Base-by-base conservation (phyloP, 2,113 vertebrate species). In the Sterrhoptilus dennistouni region DNA sequence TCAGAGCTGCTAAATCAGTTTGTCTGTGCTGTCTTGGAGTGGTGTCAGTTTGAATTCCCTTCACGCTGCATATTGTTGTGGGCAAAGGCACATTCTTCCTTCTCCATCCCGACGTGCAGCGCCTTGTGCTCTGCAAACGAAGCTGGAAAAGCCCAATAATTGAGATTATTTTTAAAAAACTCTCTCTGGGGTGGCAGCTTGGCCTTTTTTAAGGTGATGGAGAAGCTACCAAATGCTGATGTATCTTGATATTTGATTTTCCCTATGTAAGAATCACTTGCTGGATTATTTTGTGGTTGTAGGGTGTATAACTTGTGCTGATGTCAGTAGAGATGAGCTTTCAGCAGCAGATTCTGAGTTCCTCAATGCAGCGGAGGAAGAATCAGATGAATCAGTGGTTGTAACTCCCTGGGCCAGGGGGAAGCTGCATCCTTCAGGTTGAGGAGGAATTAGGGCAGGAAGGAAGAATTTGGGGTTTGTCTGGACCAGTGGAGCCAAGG, bases 1-100 rank as follows among this genome's bases (percentile, higher is more conserved):
- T 96, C 96, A 97, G 94, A 84, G 65, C 24, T 86, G 81, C 66
- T 97, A 96, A 92, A 96, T 96, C 95, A 76, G 93, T 93, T 95
- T 95, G 89, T 82, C 94, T 94, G 50, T 79, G 83, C 90, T 21
- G 66, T 69, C 86, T 89, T 65, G 91, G 79, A 78, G 42, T 79
- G 22, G 64, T 72, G 91, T 96, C 91, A 88, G 83, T 49, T 90
- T 93, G 90, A 90, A 93, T 96, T 93, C 77, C 91, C 92, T 93
- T 94, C 83, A 69, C 49, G 12, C 85, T 64, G 84, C 65, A 69
- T 60, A 81, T 77, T 54, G 93, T 95, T 93, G 60, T 87, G 93
- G 92, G 93, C 90, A 78, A 88, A 94, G 87, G 81, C 65, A 76
- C 22, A 2, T 52, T 61, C 44, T 47, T 61, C 47, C 56, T 85